phyloP scores from a whole-genome alignment of 2,888 invertebrate species.

The Auanema sp. region DNA sequence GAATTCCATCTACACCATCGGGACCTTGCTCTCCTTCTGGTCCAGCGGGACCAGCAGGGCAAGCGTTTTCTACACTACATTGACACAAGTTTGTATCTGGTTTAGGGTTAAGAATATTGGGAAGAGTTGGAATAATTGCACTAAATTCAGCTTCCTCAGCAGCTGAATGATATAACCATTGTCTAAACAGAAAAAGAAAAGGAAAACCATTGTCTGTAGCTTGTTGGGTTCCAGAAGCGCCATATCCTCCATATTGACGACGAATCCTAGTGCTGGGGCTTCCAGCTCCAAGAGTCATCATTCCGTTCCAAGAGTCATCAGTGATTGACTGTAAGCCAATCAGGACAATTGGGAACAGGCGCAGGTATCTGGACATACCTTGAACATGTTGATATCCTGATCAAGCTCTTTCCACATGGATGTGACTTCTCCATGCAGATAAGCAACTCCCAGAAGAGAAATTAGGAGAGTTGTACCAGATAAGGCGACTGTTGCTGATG shows the following conservation, averaged over 20 bases:
- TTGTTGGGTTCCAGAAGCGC: too few relatives aligned
- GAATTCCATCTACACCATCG: constrained; percentile 13
- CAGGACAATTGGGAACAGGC: too few relatives aligned
- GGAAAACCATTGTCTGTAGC: too few relatives aligned
- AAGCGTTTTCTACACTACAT: constrained; percentile 8
- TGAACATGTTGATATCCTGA: constrained; percentile 14
- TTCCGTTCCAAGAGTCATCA: constrained; percentile 16
- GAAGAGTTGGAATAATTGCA: too few relatives aligned
- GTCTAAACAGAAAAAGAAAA: too few relatives aligned
- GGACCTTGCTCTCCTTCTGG: constrained; percentile 16
- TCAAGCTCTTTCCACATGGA: constrained; percentile 16
- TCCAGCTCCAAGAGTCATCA: constrained; percentile 16
- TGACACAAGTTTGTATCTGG: constrained; percentile 2
- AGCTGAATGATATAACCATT: too few relatives aligned
- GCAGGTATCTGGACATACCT: too few relatives aligned
- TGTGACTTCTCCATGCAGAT: constrained; percentile 13
- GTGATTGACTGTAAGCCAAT: constrained; percentile 11
- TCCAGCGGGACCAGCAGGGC: constrained; percentile 14
- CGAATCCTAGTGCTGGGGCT: constrained; percentile 9
- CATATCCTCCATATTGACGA: constrained; percentile 10
- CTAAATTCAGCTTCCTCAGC: too few relatives aligned
- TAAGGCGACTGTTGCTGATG: constrained; percentile 9
- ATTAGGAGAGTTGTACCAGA: constrained; percentile 14
- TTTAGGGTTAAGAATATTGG: too few relatives aligned
- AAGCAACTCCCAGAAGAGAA: neutral